Evolutionary conservation across 2,797 vertebrate genomes (phyloP).

Genomic region (Megalops cyprinoides): DNA sequence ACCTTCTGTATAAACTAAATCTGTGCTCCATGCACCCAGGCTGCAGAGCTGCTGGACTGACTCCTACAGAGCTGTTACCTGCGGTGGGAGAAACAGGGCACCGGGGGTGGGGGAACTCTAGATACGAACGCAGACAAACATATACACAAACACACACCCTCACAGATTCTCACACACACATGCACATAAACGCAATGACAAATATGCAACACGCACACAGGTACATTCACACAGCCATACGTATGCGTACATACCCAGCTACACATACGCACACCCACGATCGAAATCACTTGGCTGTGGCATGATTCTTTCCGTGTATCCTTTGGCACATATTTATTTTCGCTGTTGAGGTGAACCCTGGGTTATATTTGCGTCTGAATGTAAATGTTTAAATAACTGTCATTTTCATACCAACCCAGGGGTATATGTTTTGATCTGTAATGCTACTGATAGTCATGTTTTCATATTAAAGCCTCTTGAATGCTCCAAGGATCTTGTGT

Average conservation of each 20-base stretch:
- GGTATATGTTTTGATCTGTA: too few species aligned
- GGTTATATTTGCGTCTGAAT: neutral
- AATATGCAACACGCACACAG: neutral
- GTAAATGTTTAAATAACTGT: neutral
- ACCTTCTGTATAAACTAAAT: conserved; percentile 20
- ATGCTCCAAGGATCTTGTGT: neutral
- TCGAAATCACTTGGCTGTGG: too few species aligned
- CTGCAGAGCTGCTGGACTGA: neutral
- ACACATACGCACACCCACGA: too few species aligned
- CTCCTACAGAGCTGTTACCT: neutral
- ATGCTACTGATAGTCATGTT: too few species aligned
- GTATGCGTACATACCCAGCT: too few species aligned
- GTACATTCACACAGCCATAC: too few species aligned
- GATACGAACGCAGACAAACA: neutral
- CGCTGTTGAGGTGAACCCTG: neutral
- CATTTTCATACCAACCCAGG: neutral
- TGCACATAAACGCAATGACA: neutral
- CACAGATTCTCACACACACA: too few species aligned
- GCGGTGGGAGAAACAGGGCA: neutral
- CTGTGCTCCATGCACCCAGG: neutral
- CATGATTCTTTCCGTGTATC: neutral
- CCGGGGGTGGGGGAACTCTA: conserved; percentile 20
- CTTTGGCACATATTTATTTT: too few species aligned
- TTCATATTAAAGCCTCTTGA: neutral
- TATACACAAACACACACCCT: neutral